Evolutionary conservation across 2,888 invertebrate genomes (phyloP), one percentile per base, ranked within the genome.

Genomic region (Selenia dentaria): DNA sequence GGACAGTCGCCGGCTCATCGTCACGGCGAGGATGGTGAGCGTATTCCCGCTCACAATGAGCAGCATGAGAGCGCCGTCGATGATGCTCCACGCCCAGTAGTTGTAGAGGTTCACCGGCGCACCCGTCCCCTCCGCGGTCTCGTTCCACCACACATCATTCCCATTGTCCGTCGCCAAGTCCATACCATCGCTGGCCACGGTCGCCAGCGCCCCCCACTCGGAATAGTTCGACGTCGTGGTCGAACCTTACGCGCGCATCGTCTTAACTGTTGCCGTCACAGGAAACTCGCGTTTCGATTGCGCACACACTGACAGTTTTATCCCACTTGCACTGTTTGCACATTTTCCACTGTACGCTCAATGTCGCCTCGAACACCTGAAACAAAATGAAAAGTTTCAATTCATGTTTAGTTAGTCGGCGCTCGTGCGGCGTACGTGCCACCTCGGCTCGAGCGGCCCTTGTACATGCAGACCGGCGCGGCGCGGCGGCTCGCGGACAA

Each of bases 21-120:
- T 92, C 33, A 96, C 94, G 1, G 96, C 96, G 53, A 94, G 91
- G 62, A 96, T 94, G 34, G 96, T 96, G 51, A 96, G 90, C 24
- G 94, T 91, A 79, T 96, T 96, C 14, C 96, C 96, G 65, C 92
- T 92, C 43, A 96, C 78, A 57, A 95, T 95, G 47, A 93, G 83
- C 43, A 94, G 63, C 78, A 94, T 93, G 33, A 96, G 85, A 9
- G 93, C 70, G 18, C 92, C 92, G 81, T 95, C 95, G 43, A 94
- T 80, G 57, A 93, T 86, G 62, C 93, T 92, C 95, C 95, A 95
- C 50, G 84, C 83, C 91, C 90, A 91, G 70, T 83, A 85, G 73
- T 89, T 86, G 75, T 89, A 88, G 13, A 86, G 64, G 65, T 80
- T 65, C 51, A 37, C 40, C 29, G 38, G 74, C 61, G 70, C 64